Conservation (phyloP, 2,888 invertebrate species). For the Colostygia pectinataria region DNA sequence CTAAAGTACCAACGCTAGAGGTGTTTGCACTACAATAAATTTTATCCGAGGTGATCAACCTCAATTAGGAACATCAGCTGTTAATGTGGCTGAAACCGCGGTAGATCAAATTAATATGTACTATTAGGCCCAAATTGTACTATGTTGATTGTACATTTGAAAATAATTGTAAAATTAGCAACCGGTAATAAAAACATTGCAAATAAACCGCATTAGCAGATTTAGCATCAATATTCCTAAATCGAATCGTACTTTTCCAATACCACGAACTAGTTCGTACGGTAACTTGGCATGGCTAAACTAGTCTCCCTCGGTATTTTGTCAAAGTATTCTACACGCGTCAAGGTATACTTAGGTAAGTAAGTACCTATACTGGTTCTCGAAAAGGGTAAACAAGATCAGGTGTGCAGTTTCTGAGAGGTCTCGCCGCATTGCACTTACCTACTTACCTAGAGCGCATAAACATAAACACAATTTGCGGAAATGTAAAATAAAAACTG, state of each 20-base stretch:
- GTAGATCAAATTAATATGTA: too few species aligned
- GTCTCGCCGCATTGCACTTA: conserved; percentile 15
- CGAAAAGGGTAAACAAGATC: conserved; percentile 34
- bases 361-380: conserved; percentile 24
- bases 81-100: conserved; percentile 26
- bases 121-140: too few species aligned
- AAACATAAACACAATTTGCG: conserved; percentile 29
- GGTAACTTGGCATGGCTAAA: too few species aligned
- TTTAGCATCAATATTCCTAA: too few species aligned
- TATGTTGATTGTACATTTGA: too few species aligned
- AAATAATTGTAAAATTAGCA: too few species aligned
- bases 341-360: neutral
- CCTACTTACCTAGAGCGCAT: conserved; percentile 19
- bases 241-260: too few species aligned
- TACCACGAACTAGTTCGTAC: too few species aligned
- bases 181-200: too few species aligned
- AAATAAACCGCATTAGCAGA: too few species aligned
- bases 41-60: conserved; percentile 32
- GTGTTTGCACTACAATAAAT: conserved; percentile 19
- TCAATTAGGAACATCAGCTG: conserved; percentile 29
- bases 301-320: too few species aligned
- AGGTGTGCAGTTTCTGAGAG: conserved; percentile 27
- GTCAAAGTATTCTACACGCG: neutral
- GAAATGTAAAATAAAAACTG: conserved; percentile 46
- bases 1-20: too few species aligned